A percentile compares a stretch with the other conserved stretches of the same genome.
phyloP scores from a whole-genome alignment of 2,888 invertebrate genomes.

The Apoderus coryli region DNA sequence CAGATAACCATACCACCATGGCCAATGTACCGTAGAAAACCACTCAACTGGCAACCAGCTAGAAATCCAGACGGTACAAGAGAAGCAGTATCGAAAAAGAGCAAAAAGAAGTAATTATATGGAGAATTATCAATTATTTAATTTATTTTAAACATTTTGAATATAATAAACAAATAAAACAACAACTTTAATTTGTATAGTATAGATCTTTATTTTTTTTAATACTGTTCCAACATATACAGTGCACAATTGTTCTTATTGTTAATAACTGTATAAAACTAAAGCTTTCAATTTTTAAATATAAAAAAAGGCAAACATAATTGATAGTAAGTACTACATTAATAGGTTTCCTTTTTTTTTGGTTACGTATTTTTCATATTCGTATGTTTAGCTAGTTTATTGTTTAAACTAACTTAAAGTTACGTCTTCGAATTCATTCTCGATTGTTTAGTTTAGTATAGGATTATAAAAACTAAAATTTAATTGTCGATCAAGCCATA shows the following conservation, averaged over 20 bases:
- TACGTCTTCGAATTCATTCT: too few relatives aligned
- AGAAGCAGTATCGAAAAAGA: slow-evolving; percentile 19
- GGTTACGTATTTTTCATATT: too few relatives aligned
- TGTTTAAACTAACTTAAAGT: too few relatives aligned
- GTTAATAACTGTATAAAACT: slow-evolving; percentile 28
- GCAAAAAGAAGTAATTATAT: slow-evolving; percentile 26
- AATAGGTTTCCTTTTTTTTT: too few relatives aligned
- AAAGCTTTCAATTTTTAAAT: slow-evolving; percentile 24
- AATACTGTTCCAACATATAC: slow-evolving; percentile 29
- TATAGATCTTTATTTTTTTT: slow-evolving; percentile 24
- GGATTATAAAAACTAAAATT: too few relatives aligned
- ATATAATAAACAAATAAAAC: slow-evolving; percentile 5
- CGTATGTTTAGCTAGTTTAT: too few relatives aligned
- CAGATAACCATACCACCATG: slow-evolving; percentile 87
- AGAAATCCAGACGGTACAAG: slow-evolving; percentile 27
- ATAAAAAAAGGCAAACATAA: slow-evolving; percentile 25
- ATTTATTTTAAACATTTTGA: slow-evolving; percentile 3
- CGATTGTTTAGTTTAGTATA: too few relatives aligned
- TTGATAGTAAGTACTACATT: too few relatives aligned
- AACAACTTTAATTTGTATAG: slow-evolving; percentile 11
- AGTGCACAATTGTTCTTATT: slow-evolving; percentile 26
- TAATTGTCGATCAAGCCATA: too few relatives aligned
- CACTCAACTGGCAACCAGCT: slow-evolving; percentile 74
- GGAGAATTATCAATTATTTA: too few relatives aligned
- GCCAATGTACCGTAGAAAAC: slow-evolving; percentile 83